Evolutionary conservation across 2,797 vertebrate species (phyloP).

Genomic region (Fringilla coelebs): DNA sequence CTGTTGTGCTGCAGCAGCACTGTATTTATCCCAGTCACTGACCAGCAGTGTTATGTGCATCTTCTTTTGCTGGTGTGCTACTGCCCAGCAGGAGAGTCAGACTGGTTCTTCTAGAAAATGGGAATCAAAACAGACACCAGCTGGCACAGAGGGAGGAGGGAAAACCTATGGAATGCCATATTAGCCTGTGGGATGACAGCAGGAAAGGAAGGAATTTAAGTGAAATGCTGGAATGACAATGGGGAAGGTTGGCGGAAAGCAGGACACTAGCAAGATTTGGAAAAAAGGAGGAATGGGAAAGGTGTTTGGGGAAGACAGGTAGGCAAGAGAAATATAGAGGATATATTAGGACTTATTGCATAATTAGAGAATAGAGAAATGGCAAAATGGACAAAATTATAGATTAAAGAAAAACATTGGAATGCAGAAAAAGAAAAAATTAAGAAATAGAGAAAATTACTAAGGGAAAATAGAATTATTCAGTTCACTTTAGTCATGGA

Average conservation of each 20-base stretch:
- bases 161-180: not conserved
- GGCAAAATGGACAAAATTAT: not conserved
- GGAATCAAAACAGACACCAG: not conserved
- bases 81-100: not conserved
- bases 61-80: not conserved
- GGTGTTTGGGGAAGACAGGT: not conserved
- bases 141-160: not conserved
- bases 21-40: not conserved
- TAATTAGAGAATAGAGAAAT: not conserved
- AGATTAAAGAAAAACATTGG: not conserved
- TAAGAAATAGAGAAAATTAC: not conserved
- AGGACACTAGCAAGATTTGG: not conserved
- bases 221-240: not conserved
- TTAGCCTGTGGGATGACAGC: not conserved
- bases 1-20: not conserved
- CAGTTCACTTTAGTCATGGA: not conserved
- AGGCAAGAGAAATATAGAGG: not conserved
- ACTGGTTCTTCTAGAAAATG: not conserved
- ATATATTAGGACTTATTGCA: not conserved
- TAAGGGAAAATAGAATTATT: not conserved
- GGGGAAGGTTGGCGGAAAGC: not conserved
- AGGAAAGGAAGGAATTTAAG: not conserved
- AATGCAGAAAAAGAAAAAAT: not conserved
- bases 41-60: not conserved
- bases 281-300: not conserved